Conservation (phyloP, 2,797 vertebrate genomes). For the Merluccius polli region DNA sequence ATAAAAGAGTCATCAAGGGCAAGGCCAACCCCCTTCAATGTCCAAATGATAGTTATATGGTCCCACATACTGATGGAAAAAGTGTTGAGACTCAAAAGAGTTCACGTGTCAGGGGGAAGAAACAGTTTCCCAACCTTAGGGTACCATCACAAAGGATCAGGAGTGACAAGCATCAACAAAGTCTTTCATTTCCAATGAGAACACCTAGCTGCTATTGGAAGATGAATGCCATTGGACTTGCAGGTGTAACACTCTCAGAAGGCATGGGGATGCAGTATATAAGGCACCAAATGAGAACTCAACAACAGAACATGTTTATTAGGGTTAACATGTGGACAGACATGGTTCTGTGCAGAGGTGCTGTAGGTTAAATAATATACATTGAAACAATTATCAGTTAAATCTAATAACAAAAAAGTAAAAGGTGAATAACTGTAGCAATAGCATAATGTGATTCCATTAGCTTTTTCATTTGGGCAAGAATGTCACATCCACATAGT, state of each 20-base stretch:
- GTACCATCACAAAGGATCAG: constrained; percentile 60
- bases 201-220: constrained; percentile 63
- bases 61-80: constrained; percentile 53
- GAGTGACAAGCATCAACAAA: constrained; percentile 69
- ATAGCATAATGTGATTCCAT: background rate
- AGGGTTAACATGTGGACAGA: background rate
- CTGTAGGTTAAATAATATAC: background rate
- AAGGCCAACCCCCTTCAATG: background rate
- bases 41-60: constrained; percentile 28
- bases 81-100: constrained; percentile 66
- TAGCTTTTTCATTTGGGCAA: background rate
- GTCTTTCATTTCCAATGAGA: constrained; percentile 70
- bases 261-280: constrained; percentile 9
- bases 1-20: background rate
- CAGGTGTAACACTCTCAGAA: constrained; percentile 12
- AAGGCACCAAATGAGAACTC: background rate
- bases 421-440: background rate
- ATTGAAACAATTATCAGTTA: background rate
- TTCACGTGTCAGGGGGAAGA: constrained; percentile 49
- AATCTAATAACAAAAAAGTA: background rate
- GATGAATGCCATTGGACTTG: constrained; percentile 55
- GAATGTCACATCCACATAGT: background rate
- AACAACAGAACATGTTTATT: background rate
- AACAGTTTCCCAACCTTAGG: constrained; percentile 54
- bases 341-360: background rate